Evolutionary conservation across 2,888 invertebrate species (phyloP), one percentile per base, ranked within the genome.

Genomic region (Platycnemis pennipes): DNA sequence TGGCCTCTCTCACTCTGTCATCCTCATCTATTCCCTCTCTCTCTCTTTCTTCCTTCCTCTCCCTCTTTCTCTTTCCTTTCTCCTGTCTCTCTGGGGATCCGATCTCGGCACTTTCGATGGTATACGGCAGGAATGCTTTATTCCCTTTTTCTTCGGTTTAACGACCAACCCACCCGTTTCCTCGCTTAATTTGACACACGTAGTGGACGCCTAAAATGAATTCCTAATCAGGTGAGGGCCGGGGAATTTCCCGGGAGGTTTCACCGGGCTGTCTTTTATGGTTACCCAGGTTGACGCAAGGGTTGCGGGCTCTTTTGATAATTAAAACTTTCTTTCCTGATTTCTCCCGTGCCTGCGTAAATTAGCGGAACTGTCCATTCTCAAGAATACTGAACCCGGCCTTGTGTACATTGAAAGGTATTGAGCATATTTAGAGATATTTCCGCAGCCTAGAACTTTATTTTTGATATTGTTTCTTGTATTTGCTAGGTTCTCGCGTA

Each of bases 271-370:
- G 26, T 63, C 26, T 3, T 63, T 56, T 22, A 56, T 56, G 56
- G 19, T 56, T 56, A 1, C 22, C 16, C 56, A 0, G n/a, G 63
- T 63, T n/a, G 5, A 3, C 63, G 26, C 26, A 63, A 63, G 63
- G 63, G 63, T 63, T 63, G 63, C 63, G 63, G 63, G 63, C 63
- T 63, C 63, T 26, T 63, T 63, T 63, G 63, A 63, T 63, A 26
- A 26, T 63, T 63, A 63, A 63, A 63, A 63, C 63, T 63, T 63
- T 63, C 63, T 63, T 63, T n/a, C 26, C 7, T 8, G n/a, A 26
- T 63, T 63, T 26, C 5, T n/a, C n/a, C n/a, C 53, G 53, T 19
- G 53, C 53, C 53, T 53, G 53, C 53, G 53, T 11, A 19, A 53
- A 53, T 53, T 53, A 53, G 53, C 16, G 19, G 53, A 19, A 19